Evolutionary conservation across 2,113 vertebrate species (phyloP), one percentile per base, ranked within the genome.

Genomic region (Scomber scombrus): DNA sequence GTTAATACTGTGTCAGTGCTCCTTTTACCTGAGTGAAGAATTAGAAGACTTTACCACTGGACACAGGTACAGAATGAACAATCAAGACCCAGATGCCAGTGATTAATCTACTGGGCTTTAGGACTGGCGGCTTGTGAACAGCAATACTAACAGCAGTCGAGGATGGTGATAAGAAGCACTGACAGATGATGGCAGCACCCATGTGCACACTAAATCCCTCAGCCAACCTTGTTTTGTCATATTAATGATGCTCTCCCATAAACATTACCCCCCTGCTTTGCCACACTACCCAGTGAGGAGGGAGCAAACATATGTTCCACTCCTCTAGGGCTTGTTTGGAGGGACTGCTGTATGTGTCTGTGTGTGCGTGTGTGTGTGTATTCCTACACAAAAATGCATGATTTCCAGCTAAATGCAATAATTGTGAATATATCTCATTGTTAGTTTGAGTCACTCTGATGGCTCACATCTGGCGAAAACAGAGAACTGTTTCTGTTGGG

Each of bases 151-250:
- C 79, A 75, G 84, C 70, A 34, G 55, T 15, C n/a, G 66, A 77
- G 67, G 67, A 76, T 29, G 54, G 68, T n/a, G 75, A 82, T 78
- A 74, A 71, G 76, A 79, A 67, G 63, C 81, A 10, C 40, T 83
- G 87, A 88, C 83, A 75, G 85, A 81, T 73, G 74, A 83, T 49
- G 63, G 75, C 75, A 56, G 71, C 60, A 67, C 45, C 56, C 26
- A 18, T 61, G 56, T 75, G 69, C 46, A 77, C 70, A 45, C 58
- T 85, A 88, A 93, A 89, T 89, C 86, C 88, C 82, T 83, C 78
- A 71, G 73, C 81, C 85, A 75, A 82, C 70, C 91, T 92, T 83
- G 90, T 89, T 90, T 81, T 88, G 88, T 93, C 91, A 90, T 88
- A 92, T 90, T 92, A 90, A 91, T 85, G 85, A 89, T 18, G 49